Evolutionary conservation across 2,888 invertebrate species (phyloP).

Genomic region (Cistogaster globosa): DNA sequence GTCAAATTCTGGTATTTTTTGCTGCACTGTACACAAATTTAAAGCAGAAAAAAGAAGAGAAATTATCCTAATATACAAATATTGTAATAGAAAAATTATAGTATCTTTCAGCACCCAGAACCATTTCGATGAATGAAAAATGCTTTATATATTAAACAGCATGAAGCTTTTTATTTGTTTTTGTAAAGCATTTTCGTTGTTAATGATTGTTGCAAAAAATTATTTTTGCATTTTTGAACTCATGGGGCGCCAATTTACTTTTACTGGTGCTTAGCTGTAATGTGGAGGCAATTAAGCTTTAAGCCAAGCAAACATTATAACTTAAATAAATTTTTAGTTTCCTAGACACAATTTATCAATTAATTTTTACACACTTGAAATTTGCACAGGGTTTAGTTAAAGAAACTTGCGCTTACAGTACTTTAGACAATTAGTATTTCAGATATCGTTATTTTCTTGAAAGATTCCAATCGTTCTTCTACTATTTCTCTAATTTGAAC

Average conservation of each 20-base stretch:
- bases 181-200: slow-evolving; percentile 28
- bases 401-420: too few relatives aligned
- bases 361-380: too few relatives aligned
- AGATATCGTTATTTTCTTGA: too few relatives aligned
- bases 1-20: slow-evolving; percentile 9
- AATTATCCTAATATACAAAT: slow-evolving; percentile 4
- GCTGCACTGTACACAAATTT: background rate
- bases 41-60: slow-evolving; percentile 12
- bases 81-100: slow-evolving; percentile 30
- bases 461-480: too few relatives aligned
- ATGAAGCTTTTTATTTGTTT: slow-evolving; percentile 1
- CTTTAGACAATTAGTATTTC: too few relatives aligned
- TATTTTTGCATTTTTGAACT: slow-evolving; percentile 40
- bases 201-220: slow-evolving; percentile 53
- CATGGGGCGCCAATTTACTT: slow-evolving; percentile 56
- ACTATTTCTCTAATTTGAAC: too few relatives aligned
- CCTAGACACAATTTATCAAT: too few relatives aligned
- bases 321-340: background rate
- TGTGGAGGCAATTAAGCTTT: background rate
- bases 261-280: background rate
- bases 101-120: slow-evolving; percentile 57
- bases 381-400: too few relatives aligned
- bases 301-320: slow-evolving; percentile 7
- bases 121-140: slow-evolving; percentile 48
- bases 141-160: slow-evolving; percentile 31